These are phyloP conservation scores for Spondyliosoma cantharus DNA, from an alignment of 2,797 vertebrate genomes.

Conservation along the genomic window DNA sequence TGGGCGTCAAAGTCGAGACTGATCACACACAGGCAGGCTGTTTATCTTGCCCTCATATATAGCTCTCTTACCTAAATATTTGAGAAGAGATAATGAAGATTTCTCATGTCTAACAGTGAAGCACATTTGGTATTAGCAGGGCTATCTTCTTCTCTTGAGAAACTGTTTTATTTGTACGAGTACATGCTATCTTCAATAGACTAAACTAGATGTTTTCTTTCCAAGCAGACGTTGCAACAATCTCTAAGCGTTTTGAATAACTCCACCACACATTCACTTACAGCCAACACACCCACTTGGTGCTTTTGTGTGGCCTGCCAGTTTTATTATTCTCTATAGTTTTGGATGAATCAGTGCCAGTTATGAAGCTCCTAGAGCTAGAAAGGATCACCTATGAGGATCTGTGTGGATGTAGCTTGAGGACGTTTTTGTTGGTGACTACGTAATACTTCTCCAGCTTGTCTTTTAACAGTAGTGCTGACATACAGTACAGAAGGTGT, in stretches of 20 bases:
- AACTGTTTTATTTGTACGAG: slow-evolving; percentile 49
- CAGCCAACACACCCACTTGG: slow-evolving; percentile 49
- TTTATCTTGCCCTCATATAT: slow-evolving; percentile 49
- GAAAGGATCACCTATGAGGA: slow-evolving; percentile 15
- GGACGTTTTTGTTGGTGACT: slow-evolving; percentile 19
- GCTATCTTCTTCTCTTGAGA: slow-evolving; percentile 43
- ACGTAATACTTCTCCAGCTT: neutral
- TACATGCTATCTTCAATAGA: slow-evolving; percentile 66
- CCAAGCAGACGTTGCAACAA: slow-evolving; percentile 39
- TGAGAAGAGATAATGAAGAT: slow-evolving; percentile 39
- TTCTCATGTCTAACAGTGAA: slow-evolving; percentile 31
- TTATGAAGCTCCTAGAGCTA: neutral
- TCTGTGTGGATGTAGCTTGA: slow-evolving; percentile 25
- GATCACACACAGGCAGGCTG: slow-evolving; percentile 41
- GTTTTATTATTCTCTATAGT: slow-evolving; percentile 42
- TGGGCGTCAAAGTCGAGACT: slow-evolving; percentile 18
- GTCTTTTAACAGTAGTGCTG: neutral
- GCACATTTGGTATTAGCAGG: slow-evolving; percentile 14
- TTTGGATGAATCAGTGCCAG: slow-evolving; percentile 42
- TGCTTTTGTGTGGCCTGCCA: slow-evolving; percentile 29
- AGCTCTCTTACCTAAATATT: slow-evolving; percentile 55
- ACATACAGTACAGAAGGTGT: slow-evolving; percentile 1
- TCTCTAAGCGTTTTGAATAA: slow-evolving; percentile 43
- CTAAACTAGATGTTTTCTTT: slow-evolving; percentile 69
- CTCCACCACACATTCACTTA: slow-evolving; percentile 39